A percentile compares a stretch with the other conserved stretches of the same genome.
These are phyloP conservation scores for Amia ocellicauda DNA, from an alignment of 2,113 vertebrate genomes.

Conservation along the genomic window DNA sequence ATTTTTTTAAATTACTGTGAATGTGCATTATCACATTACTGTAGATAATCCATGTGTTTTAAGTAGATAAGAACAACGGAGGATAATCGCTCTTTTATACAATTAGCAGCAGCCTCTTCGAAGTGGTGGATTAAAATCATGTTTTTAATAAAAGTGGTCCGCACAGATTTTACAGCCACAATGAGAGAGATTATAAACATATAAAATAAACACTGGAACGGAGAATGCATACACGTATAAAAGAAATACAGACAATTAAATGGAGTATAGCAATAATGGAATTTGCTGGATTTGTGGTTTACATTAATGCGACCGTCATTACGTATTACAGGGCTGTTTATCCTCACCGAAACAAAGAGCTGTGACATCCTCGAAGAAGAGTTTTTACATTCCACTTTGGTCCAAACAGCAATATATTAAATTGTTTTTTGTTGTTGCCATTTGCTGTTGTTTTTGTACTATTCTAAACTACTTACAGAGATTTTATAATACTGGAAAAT, in stretches of 20 bases:
- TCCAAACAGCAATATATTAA: constrained; percentile 58
- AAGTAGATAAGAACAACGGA: constrained; percentile 62
- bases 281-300: constrained; percentile 58
- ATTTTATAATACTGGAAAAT: no score
- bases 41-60: constrained; percentile 62
- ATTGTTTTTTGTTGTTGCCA: constrained; percentile 44
- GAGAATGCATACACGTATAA: constrained; percentile 30
- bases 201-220: constrained; percentile 45
- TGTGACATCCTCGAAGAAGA: constrained; percentile 53
- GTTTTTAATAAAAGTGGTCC: constrained; percentile 63
- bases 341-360: constrained; percentile 51
- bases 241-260: constrained; percentile 46
- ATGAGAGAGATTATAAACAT: constrained; percentile 51
- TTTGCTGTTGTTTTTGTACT: constrained; percentile 5
- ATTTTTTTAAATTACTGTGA: constrained; percentile 59
- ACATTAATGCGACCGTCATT: constrained; percentile 62
- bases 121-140: constrained; percentile 55
- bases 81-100: constrained; percentile 64
- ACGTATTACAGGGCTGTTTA: constrained; percentile 57
- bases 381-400: constrained; percentile 54
- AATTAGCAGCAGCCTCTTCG: constrained; percentile 63
- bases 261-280: constrained; percentile 58
- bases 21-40: constrained; percentile 63
- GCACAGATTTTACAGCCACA: constrained; percentile 33
- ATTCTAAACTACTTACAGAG: constrained; percentile 20